Evolutionary conservation across 2,797 vertebrate species (phyloP).

Genomic region (Ctenopoma multispine): DNA sequence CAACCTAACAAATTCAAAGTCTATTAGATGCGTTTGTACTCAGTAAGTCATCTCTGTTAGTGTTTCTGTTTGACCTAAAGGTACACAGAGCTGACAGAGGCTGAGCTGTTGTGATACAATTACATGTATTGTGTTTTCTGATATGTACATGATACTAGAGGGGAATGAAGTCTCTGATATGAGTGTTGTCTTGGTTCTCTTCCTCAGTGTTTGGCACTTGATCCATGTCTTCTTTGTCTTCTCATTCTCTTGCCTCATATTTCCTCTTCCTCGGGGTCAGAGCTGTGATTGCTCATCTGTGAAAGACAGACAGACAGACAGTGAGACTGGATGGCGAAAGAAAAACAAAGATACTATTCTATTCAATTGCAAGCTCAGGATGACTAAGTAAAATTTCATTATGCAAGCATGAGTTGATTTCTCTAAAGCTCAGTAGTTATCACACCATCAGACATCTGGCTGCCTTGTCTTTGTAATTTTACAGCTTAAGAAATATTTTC

Average conservation of each 20-base stretch:
- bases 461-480: background rate
- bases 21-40: background rate
- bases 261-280: constrained; percentile 82
- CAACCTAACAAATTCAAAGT: constrained; percentile 5
- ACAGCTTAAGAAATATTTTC: too few species aligned
- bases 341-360: constrained; percentile 56
- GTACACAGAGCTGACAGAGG: constrained; percentile 22
- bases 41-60: constrained; percentile 6
- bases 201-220: constrained; percentile 77
- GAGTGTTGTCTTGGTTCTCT: constrained; percentile 60
- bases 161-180: constrained; percentile 37
- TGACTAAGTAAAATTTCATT: constrained; percentile 49
- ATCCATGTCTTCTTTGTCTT: constrained; percentile 47
- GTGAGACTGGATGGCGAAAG: constrained; percentile 13
- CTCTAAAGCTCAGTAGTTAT: constrained; percentile 7
- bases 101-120: constrained; percentile 34
- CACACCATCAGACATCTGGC: constrained; percentile 12
- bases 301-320: constrained; percentile 47
- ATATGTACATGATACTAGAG: constrained; percentile 52
- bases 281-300: constrained; percentile 84
- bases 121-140: constrained; percentile 40
- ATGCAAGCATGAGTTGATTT: constrained; percentile 24
- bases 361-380: constrained; percentile 46
- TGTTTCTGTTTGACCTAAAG: constrained; percentile 8
- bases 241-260: constrained; percentile 73